Evolutionary conservation across 2,113 vertebrate species (phyloP).

Genomic region (Campylomormyrus tamandua): DNA sequence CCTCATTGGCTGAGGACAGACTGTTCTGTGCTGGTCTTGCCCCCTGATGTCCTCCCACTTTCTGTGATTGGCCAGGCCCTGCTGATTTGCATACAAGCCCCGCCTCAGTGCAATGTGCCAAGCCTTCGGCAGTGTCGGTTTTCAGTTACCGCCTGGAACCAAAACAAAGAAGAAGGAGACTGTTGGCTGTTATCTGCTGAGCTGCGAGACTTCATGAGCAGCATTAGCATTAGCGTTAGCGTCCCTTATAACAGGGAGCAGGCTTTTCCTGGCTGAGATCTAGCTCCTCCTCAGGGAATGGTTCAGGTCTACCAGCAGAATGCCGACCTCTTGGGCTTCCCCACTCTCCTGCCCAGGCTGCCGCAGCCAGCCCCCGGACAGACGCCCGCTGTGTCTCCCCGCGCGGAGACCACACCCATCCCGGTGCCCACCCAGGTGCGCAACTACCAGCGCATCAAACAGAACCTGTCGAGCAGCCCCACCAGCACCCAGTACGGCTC

Average conservation of each 20-base stretch:
- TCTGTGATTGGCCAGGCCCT: slow-evolving; percentile 40
- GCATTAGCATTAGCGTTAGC: neutral
- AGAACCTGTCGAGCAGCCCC: slow-evolving; percentile 84
- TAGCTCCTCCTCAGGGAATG: slow-evolving; percentile 11
- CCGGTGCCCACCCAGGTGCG: slow-evolving; percentile 90
- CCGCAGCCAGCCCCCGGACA: slow-evolving; percentile 61
- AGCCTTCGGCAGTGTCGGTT: slow-evolving; percentile 25
- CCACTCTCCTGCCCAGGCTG: slow-evolving; percentile 57
- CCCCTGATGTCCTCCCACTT: slow-evolving; percentile 30
- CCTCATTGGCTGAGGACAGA: slow-evolving; percentile 24
- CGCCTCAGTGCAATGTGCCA: slow-evolving; percentile 20
- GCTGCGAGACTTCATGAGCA: neutral
- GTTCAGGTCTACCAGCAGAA: slow-evolving; percentile 25
- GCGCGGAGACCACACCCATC: slow-evolving; percentile 82
- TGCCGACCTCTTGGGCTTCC: slow-evolving; percentile 24
- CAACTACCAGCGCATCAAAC: slow-evolving; percentile 95
- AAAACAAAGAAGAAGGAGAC: slow-evolving; percentile 35
- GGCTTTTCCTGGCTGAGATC: neutral
- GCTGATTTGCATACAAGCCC: slow-evolving; percentile 50
- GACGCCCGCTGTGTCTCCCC: slow-evolving; percentile 67
- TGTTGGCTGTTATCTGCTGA: neutral
- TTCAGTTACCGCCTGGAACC: slow-evolving; percentile 14
- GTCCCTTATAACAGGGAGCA: neutral
- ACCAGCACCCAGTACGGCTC: slow-evolving; percentile 71
- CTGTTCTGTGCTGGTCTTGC: neutral